Evolutionary conservation across 2,113 vertebrate genomes (phyloP).

Genomic region (Leucosticte australis): DNA sequence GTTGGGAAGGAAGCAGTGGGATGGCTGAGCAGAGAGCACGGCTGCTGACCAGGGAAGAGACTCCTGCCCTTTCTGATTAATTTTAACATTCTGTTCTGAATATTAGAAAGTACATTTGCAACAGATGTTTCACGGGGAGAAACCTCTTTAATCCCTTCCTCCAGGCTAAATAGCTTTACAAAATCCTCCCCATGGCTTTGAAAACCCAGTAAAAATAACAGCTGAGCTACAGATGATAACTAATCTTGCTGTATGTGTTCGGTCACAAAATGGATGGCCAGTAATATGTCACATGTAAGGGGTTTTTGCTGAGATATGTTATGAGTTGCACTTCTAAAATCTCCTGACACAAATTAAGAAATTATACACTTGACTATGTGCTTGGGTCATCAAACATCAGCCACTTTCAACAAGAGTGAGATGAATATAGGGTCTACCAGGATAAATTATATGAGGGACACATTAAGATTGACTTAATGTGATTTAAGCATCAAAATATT

Average conservation of each 20-base stretch:
- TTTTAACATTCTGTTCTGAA: constrained; percentile 26
- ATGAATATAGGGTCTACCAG: background rate
- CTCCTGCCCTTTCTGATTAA: background rate
- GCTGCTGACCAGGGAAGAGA: background rate
- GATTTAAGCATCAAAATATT: background rate
- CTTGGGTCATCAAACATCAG: background rate
- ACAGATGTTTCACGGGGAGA: constrained; percentile 63
- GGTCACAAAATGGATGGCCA: background rate
- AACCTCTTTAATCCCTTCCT: constrained; percentile 65
- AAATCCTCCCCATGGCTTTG: constrained; percentile 59
- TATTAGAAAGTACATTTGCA: constrained; percentile 47
- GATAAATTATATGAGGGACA: background rate
- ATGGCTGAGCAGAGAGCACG: background rate
- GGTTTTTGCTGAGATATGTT: background rate
- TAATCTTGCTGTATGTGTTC: background rate
- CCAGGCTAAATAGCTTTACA: constrained; percentile 67
- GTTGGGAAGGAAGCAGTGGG: background rate
- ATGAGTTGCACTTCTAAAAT: background rate
- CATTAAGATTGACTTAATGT: background rate
- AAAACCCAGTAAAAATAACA: constrained; percentile 62
- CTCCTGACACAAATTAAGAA: background rate
- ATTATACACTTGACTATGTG: background rate
- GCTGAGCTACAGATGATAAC: constrained; percentile 62
- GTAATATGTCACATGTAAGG: background rate
- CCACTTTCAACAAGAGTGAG: background rate